A percentile compares a stretch with the other conserved stretches of the same genome.
Conservation (phyloP, 2,888 invertebrate genomes). For the Drosophila putrida region DNA sequence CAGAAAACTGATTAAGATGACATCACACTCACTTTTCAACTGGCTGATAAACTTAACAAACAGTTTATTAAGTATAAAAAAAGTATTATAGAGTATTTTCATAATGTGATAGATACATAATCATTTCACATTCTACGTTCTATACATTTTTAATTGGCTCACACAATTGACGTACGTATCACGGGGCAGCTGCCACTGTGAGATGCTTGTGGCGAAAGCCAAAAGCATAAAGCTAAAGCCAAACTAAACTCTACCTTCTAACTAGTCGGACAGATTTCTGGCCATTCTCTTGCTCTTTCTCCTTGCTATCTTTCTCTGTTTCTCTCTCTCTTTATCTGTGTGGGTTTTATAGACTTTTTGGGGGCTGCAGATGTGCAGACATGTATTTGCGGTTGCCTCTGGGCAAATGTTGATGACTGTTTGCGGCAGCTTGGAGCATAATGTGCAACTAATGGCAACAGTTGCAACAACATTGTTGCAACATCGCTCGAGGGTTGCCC, state of each 20-base stretch:
- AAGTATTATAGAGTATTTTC: constrained; percentile 6
- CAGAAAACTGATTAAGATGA: no score
- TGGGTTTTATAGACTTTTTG: background rate
- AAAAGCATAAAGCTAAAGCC: background rate
- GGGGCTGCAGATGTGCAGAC: background rate
- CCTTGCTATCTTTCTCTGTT: background rate
- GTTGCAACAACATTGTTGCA: constrained; percentile 11
- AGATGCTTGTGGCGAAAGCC: no score
- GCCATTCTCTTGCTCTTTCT: background rate
- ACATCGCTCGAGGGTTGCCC: constrained; percentile 25
- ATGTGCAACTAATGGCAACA: constrained; percentile 33
- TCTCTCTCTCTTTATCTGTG: background rate
- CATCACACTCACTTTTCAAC: no score
- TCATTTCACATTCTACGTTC: constrained; percentile 2
- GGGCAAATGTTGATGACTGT: constrained; percentile 29
- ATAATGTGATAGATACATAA: background rate
- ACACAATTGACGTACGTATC: constrained; percentile 30
- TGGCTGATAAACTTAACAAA: no score
- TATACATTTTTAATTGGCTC: constrained; percentile 53
- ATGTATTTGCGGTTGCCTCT: constrained; percentile 21
- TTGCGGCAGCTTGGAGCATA: constrained; percentile 12
- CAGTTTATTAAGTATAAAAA: no score
- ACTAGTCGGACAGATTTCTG: constrained; percentile 31
- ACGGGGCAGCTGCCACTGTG: background rate
- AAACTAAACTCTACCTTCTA: constrained; percentile 13